phyloP scores from a whole-genome alignment of 2,797 vertebrate genomes.

The Tokudaia tokunoshimensis region DNA sequence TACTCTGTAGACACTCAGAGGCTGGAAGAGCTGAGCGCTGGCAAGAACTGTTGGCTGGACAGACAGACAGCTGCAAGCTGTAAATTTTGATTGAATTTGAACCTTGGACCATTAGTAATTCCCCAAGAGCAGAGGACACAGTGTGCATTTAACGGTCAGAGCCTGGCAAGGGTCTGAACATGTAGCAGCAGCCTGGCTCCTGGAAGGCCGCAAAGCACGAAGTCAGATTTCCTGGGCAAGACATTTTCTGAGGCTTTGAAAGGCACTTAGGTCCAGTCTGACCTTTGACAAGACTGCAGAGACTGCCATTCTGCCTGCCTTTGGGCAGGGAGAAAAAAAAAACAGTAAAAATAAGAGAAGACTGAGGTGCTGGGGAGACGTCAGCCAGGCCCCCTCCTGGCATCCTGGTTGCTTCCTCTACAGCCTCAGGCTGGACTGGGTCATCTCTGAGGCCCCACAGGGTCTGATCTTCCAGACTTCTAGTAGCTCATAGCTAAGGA shows the following conservation, averaged over 20 bases:
- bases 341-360: background rate
- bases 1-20: background rate
- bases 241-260: background rate
- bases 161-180: background rate
- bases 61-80: background rate
- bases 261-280: background rate
- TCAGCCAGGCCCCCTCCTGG: background rate
- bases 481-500: background rate
- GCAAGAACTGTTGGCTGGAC: background rate
- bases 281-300: background rate
- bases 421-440: accelerated
- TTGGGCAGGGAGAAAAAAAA: background rate
- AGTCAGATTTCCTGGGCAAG: background rate
- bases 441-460: background rate
- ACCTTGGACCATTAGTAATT: background rate
- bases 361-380: background rate
- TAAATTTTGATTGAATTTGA: background rate
- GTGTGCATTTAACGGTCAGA: too few species aligned
- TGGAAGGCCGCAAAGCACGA: background rate
- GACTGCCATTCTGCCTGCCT: background rate
- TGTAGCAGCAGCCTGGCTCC: background rate
- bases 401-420: background rate
- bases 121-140: background rate
- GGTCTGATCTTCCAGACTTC: background rate
- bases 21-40: background rate